Percentiles rank a stretch among this genome's conserved stretches.
These are phyloP conservation scores for Sebastes minor DNA, from an alignment of 2,797 vertebrate species.

Conservation along the genomic window DNA sequence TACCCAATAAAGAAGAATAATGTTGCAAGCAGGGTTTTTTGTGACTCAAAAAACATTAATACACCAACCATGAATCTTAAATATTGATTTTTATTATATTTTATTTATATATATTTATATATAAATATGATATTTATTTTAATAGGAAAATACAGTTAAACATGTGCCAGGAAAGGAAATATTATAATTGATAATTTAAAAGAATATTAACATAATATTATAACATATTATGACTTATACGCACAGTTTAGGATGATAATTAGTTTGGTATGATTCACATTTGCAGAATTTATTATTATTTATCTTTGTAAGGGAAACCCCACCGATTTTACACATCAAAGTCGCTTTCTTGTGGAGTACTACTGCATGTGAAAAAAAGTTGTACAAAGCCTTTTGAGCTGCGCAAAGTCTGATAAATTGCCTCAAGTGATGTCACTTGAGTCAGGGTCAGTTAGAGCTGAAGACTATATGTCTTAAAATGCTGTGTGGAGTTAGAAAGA, in stretches of 20 bases:
- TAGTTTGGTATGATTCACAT: neutral
- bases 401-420: neutral
- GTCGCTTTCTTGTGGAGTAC: too few species aligned
- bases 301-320: neutral
- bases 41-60: neutral
- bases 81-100: neutral
- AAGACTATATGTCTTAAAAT: neutral
- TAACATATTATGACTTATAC: neutral
- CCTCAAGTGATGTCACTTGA: conserved; percentile 2
- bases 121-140: neutral
- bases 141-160: neutral
- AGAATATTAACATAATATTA: too few species aligned
- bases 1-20: neutral
- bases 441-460: neutral
- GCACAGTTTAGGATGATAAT: neutral
- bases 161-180: neutral
- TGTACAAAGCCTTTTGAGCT: neutral
- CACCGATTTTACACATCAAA: too few species aligned
- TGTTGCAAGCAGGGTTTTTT: neutral
- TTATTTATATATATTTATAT: neutral
- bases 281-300: neutral
- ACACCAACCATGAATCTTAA: neutral
- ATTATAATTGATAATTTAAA: neutral
- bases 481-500: neutral
- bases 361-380: too few species aligned